Conservation (phyloP, 2,888 invertebrate genomes). For the Tortricodes alternella region DNA sequence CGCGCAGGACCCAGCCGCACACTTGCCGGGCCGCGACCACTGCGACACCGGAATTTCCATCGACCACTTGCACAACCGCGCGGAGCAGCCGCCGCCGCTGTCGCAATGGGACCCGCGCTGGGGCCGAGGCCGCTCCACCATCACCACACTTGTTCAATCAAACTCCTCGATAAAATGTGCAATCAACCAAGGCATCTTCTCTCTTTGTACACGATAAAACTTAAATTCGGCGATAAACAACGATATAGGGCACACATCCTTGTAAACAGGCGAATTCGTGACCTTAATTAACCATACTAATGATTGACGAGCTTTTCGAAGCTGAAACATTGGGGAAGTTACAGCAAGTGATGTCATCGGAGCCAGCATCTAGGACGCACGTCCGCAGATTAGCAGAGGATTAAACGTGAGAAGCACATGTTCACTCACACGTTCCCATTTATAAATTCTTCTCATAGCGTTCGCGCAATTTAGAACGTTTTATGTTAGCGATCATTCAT, state of each 20-base stretch:
- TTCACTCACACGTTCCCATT: conserved; percentile 52
- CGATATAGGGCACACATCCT: background rate
- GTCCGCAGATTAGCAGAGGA: conserved; percentile 42
- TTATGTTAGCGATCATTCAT: conserved; percentile 30
- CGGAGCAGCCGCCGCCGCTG: conserved; percentile 48
- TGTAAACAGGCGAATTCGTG: conserved; percentile 8
- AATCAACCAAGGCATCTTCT: conserved; percentile 49
- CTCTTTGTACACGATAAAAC: conserved; percentile 4
- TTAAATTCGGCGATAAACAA: background rate
- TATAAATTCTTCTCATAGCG: conserved; percentile 42
- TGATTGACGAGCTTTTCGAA: conserved; percentile 34
- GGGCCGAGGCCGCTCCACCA: conserved; percentile 66
- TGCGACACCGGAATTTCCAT: conserved; percentile 72
- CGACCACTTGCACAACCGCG: conserved; percentile 69
- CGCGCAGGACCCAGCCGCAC: conserved; percentile 68
- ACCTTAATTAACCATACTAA: conserved; percentile 24
- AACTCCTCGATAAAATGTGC: conserved; percentile 61
- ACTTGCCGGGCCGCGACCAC: conserved; percentile 50
- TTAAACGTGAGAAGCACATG: conserved; percentile 52
- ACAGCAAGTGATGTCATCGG: conserved; percentile 41
- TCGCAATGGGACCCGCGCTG: conserved; percentile 67
- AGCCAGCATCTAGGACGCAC: conserved; percentile 39
- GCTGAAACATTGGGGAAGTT: conserved; percentile 45
- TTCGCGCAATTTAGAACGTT: conserved; percentile 44
- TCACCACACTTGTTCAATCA: conserved; percentile 78